Evolutionary conservation across 1,140 invertebrate genomes (phyloP), one percentile per base, ranked within the genome.

Genomic region (Philotrypesis tridentata): DNA sequence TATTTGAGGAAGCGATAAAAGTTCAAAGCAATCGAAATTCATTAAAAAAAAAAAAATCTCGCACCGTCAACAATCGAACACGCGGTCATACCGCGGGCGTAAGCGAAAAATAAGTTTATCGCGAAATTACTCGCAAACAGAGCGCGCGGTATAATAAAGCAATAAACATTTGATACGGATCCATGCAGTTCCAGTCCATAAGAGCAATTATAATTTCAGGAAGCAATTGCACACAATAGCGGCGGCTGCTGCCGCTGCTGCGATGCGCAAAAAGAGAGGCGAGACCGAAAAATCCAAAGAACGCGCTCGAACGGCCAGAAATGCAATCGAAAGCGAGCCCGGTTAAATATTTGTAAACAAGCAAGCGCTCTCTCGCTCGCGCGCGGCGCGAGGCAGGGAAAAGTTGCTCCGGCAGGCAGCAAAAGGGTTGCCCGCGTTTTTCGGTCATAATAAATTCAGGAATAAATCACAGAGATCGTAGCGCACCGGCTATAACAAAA

Each of bases 401-500:
- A 65, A 31, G 33, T 33, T 79, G 2, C 21, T 14, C 1, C 61
- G 23, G 55, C 2, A 27, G 37, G 48, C 11, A 23, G 25, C 17
- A 14, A 27, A 76, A 55, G 73, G 60, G 48, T 72, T 72, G 67
- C 65, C 8, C 40, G 17, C 40, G 9, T 65, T 70, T 77, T 40
- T 27, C 29, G 60, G 9, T 74, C 55, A 77, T 71, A 71, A 77
- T 77, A 72, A 71, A 82, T 72, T 61, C 48, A 63, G 25, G 65
- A 77, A 71, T 82, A 82, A 82, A 82, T 82, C 65, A 77, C 25
- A 71, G 75, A 82, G 67, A 77, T 72, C 67, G 73, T 3, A 2
- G 72, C 29, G 11, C 68, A 21, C 72, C 21, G 63, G n/a, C n/a
- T n/a, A n/a, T n/a, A 37, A 76, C 63, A 75, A 25, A 60, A 23